Percentiles rank a stretch among this genome's conserved stretches.
Conservation (phyloP, 2,113 vertebrate species). For the Manacus vitellinus region DNA sequence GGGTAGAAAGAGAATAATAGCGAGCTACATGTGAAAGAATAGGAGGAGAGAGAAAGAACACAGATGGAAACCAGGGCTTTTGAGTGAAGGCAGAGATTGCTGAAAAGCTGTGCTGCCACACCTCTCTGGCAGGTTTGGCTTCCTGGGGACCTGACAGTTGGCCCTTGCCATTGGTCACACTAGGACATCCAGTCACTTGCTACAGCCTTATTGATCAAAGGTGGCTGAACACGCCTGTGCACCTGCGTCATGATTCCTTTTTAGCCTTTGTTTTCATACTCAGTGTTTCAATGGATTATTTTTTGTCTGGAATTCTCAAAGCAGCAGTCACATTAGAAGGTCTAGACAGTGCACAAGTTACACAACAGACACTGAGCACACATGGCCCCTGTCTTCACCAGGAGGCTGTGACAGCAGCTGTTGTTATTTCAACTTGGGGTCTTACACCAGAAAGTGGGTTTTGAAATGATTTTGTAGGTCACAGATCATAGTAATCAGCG, state of each 20-base stretch:
- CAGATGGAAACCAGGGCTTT: background rate
- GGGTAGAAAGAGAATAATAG: slow-evolving; percentile 10
- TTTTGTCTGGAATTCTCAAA: slow-evolving; percentile 8
- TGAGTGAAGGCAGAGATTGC: background rate
- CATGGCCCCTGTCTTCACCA: background rate
- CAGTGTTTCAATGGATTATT: background rate
- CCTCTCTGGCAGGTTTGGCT: background rate
- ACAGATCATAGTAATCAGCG: background rate
- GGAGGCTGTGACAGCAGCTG: background rate
- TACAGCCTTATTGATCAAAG: background rate
- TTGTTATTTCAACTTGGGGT: background rate
- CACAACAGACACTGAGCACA: background rate
- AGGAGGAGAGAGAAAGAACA: background rate
- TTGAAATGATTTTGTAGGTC: background rate
- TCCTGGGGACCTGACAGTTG: background rate
- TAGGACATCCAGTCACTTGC: background rate
- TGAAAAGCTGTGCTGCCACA: slow-evolving; percentile 19
- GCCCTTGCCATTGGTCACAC: background rate
- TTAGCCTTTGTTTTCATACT: background rate
- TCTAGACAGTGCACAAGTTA: background rate
- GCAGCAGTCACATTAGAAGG: background rate
- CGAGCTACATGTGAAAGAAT: background rate
- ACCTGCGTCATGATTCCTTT: background rate
- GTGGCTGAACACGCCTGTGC: background rate
- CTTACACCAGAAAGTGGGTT: background rate